Conservation (phyloP, 2,797 vertebrate species). For the Pogoniulus pusillus region DNA sequence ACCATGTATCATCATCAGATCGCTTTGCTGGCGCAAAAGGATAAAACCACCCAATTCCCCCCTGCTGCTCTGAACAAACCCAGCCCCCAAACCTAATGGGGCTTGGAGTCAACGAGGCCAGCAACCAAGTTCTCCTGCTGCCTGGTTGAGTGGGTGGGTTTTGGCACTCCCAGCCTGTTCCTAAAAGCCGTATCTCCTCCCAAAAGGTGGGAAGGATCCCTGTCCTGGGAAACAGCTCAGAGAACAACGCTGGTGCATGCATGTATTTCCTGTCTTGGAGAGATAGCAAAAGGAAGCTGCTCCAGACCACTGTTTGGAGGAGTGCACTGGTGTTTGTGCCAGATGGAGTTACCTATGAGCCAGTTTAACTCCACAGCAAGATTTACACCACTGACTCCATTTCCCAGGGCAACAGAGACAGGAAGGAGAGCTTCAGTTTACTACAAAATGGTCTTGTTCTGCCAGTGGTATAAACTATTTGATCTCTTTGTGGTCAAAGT, state of each 20-base stretch:
- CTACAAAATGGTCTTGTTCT: not conserved
- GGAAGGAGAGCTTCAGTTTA: not conserved
- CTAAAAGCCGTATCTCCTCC: not conserved
- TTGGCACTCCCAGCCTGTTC: constrained; percentile 4
- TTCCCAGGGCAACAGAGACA: not conserved
- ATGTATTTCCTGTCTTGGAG: not conserved
- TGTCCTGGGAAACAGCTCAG: not conserved
- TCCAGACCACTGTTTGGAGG: not conserved
- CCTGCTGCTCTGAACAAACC: not conserved
- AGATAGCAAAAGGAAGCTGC: not conserved
- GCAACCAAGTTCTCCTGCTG: not conserved
- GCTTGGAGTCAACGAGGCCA: not conserved
- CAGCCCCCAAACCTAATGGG: not conserved
- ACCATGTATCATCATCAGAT: not conserved
- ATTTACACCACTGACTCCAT: not conserved
- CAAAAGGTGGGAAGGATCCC: not conserved
- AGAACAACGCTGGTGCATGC: accelerated
- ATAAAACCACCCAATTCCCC: not conserved
- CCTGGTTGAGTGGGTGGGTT: constrained; percentile 15
- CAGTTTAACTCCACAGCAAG: not conserved
- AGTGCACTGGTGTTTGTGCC: not conserved
- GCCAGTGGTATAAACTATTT: not conserved
- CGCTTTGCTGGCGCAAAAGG: constrained; percentile 9
- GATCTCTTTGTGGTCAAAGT: not conserved
- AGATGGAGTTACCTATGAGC: not conserved